Evolutionary conservation across 2,888 invertebrate species (phyloP).

Genomic region (Erynnis tages): DNA sequence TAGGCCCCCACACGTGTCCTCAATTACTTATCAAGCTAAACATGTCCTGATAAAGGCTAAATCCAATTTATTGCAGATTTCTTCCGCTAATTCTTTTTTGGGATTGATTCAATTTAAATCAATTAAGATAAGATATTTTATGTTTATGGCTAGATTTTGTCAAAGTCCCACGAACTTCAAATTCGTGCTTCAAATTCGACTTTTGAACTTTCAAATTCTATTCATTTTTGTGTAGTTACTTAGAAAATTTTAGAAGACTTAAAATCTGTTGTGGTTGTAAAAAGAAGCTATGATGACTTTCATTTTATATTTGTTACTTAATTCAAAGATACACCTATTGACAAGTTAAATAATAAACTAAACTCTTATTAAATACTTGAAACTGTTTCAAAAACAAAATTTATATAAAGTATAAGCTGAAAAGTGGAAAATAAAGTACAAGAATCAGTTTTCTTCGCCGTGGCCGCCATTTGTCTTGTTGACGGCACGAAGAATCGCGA

Average conservation of each 20-base stretch:
- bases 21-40: conserved; percentile 58
- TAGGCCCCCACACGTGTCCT: conserved; percentile 51
- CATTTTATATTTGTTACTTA: too few species aligned
- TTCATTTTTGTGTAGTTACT: too few species aligned
- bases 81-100: conserved; percentile 12
- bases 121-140: too few species aligned
- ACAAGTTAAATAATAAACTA: neutral
- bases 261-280: too few species aligned
- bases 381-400: neutral
- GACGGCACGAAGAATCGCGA: conserved; percentile 41
- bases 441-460: conserved; percentile 38
- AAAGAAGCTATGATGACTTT: too few species aligned
- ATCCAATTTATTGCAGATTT: conserved; percentile 28
- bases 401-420: conserved; percentile 27
- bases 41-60: conserved; percentile 29
- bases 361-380: neutral
- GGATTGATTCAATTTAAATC: neutral
- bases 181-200: too few species aligned
- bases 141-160: too few species aligned
- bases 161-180: too few species aligned
- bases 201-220: too few species aligned
- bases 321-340: too few species aligned
- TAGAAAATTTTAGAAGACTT: too few species aligned
- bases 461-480: conserved; percentile 43
- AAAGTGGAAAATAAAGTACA: conserved; percentile 30